Evolutionary conservation across 2,113 vertebrate genomes (phyloP).

Genomic region (Carassius carassius): DNA sequence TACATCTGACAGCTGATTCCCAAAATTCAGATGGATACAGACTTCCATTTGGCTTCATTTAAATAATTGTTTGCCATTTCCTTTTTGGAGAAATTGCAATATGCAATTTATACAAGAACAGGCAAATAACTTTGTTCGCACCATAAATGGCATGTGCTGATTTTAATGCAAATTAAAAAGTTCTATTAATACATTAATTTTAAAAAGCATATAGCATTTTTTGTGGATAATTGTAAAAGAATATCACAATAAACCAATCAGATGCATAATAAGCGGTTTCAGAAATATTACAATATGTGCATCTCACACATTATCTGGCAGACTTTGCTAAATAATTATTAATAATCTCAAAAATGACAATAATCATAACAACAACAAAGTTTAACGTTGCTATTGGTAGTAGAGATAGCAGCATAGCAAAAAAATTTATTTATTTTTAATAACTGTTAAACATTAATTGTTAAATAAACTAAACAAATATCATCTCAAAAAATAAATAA

Average conservation of each 20-base stretch:
- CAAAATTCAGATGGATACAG: background rate
- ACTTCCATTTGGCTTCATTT: background rate
- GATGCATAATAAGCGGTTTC: background rate
- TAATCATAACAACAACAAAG: background rate
- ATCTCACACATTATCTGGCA: no score
- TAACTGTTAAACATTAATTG: background rate
- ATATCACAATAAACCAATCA: background rate
- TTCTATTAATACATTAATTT: background rate
- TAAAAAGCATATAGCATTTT: background rate
- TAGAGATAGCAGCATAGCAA: background rate
- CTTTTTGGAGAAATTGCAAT: background rate
- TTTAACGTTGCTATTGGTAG: background rate
- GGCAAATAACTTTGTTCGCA: background rate
- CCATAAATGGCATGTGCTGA: background rate
- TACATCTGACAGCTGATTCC: background rate
- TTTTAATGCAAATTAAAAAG: background rate
- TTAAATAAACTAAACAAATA: background rate
- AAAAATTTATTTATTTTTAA: background rate
- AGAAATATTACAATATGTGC: background rate
- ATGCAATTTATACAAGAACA: background rate
- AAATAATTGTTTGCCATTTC: background rate
- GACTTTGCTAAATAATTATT: no score
- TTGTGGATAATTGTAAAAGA: background rate
- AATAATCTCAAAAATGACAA: no score
- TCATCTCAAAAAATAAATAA: no score